phyloP scores from a whole-genome alignment of 2,888 invertebrate species.

The Dorcus hopei region DNA sequence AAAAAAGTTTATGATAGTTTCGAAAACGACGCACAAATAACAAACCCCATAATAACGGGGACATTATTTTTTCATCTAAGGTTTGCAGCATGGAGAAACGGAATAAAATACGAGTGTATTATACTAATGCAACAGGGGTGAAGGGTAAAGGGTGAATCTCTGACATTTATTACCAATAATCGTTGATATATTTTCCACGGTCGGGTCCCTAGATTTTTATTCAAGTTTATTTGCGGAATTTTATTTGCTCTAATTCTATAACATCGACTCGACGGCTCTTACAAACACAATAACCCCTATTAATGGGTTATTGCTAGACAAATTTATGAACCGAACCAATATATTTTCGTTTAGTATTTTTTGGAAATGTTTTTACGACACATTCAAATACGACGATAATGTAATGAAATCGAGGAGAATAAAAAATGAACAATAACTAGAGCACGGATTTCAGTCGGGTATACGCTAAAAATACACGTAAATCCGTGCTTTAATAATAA shows the following conservation, averaged over 20 bases:
- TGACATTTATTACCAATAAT: conserved; percentile 18
- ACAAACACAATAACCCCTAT: too few relatives aligned
- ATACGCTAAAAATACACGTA: too few relatives aligned
- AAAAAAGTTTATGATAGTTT: not conserved
- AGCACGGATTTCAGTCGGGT: too few relatives aligned
- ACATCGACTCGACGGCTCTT: too few relatives aligned
- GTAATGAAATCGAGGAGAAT: too few relatives aligned
- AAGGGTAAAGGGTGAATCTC: not conserved
- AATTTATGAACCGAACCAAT: too few relatives aligned
- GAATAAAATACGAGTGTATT: conserved; percentile 13
- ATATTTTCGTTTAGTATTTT: too few relatives aligned
- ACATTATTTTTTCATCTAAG: not conserved
- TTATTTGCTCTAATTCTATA: not conserved
- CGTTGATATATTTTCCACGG: conserved; percentile 13
- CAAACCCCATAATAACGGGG: not conserved
- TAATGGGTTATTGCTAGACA: too few relatives aligned
- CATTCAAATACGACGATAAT: too few relatives aligned
- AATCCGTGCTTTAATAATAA: too few relatives aligned
- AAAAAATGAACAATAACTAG: too few relatives aligned
- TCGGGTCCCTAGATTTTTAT: conserved; percentile 10
- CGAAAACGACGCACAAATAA: not conserved
- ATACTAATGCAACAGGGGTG: conserved; percentile 12
- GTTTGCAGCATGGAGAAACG: not conserved
- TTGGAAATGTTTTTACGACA: too few relatives aligned
- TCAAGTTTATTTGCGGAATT: not conserved